These are phyloP conservation scores for Dendropsophus ebraccatus DNA, from an alignment of 2,113 vertebrate species.

Conservation along the genomic window DNA sequence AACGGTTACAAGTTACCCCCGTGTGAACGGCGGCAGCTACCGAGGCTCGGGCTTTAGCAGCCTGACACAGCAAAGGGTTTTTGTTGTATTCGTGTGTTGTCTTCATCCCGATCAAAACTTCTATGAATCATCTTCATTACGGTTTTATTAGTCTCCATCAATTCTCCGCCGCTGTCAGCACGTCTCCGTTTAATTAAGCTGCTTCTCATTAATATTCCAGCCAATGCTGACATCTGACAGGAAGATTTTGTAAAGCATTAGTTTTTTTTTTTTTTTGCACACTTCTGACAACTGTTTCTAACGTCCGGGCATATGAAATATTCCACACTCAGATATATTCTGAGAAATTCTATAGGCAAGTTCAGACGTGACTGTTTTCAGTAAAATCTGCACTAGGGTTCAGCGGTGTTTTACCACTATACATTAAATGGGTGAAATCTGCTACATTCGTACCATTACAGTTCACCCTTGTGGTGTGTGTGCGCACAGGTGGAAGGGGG, in stretches of 20 bases:
- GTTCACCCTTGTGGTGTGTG: no score
- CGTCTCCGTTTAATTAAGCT: constrained; percentile 37
- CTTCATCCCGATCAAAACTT: constrained; percentile 2
- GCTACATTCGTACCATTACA: no score
- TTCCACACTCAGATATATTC: background rate
- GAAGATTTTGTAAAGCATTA: background rate
- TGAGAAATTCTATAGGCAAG: background rate
- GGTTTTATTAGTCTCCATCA: constrained; percentile 52
- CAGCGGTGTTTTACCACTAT: no score
- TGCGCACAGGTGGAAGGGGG: no score
- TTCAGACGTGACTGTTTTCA: no score
- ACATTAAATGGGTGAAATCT: no score
- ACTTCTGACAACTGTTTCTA: background rate
- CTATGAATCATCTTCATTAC: constrained; percentile 42
- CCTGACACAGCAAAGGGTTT: background rate
- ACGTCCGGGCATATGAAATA: background rate
- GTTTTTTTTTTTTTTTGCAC: background rate
- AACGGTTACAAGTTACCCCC: constrained; percentile 34
- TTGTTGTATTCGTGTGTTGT: background rate
- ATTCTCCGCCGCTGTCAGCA: constrained; percentile 28
- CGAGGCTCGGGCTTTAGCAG: background rate
- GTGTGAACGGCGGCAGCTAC: background rate
- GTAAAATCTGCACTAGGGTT: no score
- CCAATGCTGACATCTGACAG: constrained; percentile 21
- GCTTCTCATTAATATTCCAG: constrained; percentile 45